Evolutionary conservation across 2,797 vertebrate genomes (phyloP), one percentile per base, ranked within the genome.

Genomic region (Rhinella marina): DNA sequence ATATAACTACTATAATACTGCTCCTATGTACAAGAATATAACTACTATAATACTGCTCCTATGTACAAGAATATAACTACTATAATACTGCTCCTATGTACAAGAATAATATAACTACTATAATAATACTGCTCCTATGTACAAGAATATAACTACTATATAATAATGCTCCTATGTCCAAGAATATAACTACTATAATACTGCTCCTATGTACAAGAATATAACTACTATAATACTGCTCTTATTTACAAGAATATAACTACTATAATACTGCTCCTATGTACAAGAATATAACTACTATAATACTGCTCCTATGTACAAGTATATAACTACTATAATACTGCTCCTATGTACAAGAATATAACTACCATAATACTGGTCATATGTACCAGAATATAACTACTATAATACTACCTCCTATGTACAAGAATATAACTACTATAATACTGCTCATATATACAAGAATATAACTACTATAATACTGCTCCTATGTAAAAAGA

Each of bases 391-490:
- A 25, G 62, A 64, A 64, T 64, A 64, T 64, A 64, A 64, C 62
- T 64, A 64, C 62, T n/a, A 64, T 64, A 64, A 64, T 64, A 64
- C 62, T 64, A 23, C n/a, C n/a, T 16, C 27, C 64, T 68, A 68
- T 68, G 13, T 68, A 72, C 68, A 72, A 72, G 68, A 72, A 72
- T 72, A 41, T 72, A 72, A 72, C 29, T 72, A 72, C 68, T 72
- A 72, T 72, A 72, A 72, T 72, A 72, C 64, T 27, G 64, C 64
- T 14, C n/a, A 21, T 62, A 62, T 62, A 4, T 62, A 62, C 59
- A 62, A 23, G 59, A 62, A 62, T 62, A 62, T 62, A 23, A 62
- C 21, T 62, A 62, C 59, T 62, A 62, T 62, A 62, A 62, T 23
- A 62, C 59, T 62, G 59, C 21, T 13, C 52, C 7, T 54, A 54